A percentile compares a stretch with the other conserved stretches of the same genome.
Evolutionary conservation across 2,113 vertebrate genomes (phyloP).

Genomic region (Mesitornis unicolor): DNA sequence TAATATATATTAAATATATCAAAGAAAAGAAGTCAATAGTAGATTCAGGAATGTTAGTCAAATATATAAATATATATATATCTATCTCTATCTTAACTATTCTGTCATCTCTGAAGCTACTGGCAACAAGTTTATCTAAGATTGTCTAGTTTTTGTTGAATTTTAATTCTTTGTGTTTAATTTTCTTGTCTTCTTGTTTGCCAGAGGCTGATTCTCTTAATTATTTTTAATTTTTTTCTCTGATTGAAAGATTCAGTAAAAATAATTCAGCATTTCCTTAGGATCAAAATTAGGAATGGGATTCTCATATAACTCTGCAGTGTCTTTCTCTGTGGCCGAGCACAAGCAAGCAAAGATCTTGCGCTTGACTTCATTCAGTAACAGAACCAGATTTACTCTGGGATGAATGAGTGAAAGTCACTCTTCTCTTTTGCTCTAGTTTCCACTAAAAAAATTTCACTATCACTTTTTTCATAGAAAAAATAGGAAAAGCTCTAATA

Average conservation of each 20-base stretch:
- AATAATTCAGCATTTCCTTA: background rate
- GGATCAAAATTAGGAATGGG: background rate
- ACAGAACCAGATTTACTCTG: background rate
- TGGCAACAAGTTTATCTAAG: background rate
- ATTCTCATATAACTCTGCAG: background rate
- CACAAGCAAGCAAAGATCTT: background rate
- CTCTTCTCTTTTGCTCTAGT: background rate
- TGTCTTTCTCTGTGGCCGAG: background rate
- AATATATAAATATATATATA: fast-evolving
- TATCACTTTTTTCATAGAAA: background rate
- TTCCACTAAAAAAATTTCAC: background rate
- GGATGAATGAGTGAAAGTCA: background rate
- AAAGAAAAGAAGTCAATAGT: background rate
- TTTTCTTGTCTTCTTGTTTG: background rate
- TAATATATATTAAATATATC: background rate
- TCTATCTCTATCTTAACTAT: background rate
- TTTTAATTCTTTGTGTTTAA: background rate
- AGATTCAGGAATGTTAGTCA: background rate
- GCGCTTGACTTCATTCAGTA: background rate
- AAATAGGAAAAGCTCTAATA: background rate
- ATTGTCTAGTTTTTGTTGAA: background rate
- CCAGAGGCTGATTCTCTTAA: background rate
- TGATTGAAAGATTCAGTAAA: background rate
- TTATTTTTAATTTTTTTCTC: fast-evolving
- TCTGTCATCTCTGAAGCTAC: background rate